Conservation (phyloP, 1,140 invertebrate genomes). For the Rhysida immarginata region DNA sequence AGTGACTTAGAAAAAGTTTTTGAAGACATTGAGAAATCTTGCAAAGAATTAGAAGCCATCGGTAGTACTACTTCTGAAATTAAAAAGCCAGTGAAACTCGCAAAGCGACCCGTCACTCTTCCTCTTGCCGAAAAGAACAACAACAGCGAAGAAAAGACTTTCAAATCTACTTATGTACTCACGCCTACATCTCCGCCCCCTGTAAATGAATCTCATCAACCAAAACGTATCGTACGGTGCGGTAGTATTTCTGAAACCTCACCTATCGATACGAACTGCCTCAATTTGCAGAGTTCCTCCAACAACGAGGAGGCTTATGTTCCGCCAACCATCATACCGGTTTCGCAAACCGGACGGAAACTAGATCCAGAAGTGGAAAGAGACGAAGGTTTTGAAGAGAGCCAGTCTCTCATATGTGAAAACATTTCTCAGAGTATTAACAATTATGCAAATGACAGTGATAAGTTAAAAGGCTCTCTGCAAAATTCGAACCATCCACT, state of each 20-base stretch:
- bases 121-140: not conserved
- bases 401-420: constrained; percentile 34
- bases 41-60: constrained; percentile 1
- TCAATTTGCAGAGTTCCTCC: not conserved
- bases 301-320: not conserved
- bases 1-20: constrained; percentile 2
- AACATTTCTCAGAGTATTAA: not conserved
- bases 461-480: too few relatives aligned
- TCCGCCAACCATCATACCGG: not conserved
- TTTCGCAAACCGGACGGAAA: not conserved
- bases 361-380: constrained; percentile 38
- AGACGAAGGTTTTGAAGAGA: constrained; percentile 81
- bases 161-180: constrained; percentile 1
- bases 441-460: too few relatives aligned
- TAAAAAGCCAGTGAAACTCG: not conserved
- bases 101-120: not conserved
- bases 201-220: not conserved
- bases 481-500: too few relatives aligned
- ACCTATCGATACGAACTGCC: not conserved
- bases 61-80: not conserved
- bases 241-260: not conserved
- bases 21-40: constrained; percentile 1
- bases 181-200: constrained; percentile 3
- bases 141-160: constrained; percentile 1
- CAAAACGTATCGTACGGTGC: not conserved